Base-by-base conservation (phyloP, 2,113 vertebrate species). In the Fregata magnificens region DNA sequence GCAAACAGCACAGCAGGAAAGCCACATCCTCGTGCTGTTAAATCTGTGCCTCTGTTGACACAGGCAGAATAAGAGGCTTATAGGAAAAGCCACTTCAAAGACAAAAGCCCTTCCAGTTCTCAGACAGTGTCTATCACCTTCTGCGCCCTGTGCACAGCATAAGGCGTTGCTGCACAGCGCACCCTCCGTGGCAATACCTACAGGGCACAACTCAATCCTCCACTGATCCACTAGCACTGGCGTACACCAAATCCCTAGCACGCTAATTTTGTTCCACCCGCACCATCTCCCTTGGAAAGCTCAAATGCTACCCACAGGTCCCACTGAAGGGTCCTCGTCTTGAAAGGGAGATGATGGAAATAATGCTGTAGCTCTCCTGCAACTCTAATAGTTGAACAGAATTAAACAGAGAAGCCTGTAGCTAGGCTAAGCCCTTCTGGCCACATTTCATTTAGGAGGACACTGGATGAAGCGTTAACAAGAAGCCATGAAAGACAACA, bases 91-190 rank as follows among this genome's bases (percentile, higher is more conserved):
- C 49, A 71, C 44, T n/a, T 10, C 80, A 52, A 62, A 67, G 26
- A 58, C 34, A 53, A 88, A 53, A 92, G 47, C 28, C 44, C 69
- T 55, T 28, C 38, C 66, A 32, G 28, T 5, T 55, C 70, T 21
- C 31, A 1, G 36, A n/a, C 8, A 36, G 65, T 2, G 2, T 11
- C 29, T 14, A 32, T 28, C 25, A 49, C 21, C 34, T 26, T 7
- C 45, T 11, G 3, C 9, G 3, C 32, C 40, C 24, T 4, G 3
- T 1, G 25, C 36, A 11, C 47, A 38, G 36, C 29, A 6, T 0
- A 1, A 34, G 70, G 44, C 56, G 38, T 6, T 3, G 31, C 32
- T 7, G 36, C 62, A 38, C 21, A 7, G 22, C 9, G 1, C 71
- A 61, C 9, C 73, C 42, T n/a, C 81, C 42, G 5, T 1, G 1